Conservation (phyloP, 2,888 invertebrate species). For the Cotesia congregata region DNA sequence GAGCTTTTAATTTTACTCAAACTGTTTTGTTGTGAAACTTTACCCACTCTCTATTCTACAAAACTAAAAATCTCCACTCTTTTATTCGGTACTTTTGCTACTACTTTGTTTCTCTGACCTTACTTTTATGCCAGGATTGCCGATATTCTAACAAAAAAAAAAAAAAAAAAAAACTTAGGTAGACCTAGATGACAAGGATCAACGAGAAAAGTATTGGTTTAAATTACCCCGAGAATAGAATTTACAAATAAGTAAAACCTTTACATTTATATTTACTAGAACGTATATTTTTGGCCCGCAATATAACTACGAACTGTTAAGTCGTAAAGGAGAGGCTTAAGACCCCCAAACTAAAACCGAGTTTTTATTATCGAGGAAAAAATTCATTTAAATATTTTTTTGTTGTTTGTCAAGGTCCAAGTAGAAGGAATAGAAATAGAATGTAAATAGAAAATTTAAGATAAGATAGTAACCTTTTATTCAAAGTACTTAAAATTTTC, state of each 20-base stretch:
- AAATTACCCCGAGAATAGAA: background rate
- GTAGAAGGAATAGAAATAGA: constrained; percentile 5
- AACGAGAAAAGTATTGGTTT: background rate
- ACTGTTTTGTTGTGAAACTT: constrained; percentile 42
- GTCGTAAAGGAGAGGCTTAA: background rate
- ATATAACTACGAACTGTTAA: background rate
- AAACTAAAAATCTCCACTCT: background rate
- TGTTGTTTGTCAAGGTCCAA: background rate
- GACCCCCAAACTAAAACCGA: background rate
- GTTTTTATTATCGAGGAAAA: constrained; percentile 26
- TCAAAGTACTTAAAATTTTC: background rate
- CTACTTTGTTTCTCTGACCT: background rate
- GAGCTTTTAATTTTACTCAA: constrained; percentile 59
- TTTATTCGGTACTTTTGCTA: constrained; percentile 13
- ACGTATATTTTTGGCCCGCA: background rate
- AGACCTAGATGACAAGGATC: background rate
- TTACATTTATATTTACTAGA: background rate
- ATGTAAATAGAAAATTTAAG: background rate
- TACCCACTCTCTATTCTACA: constrained; percentile 17
- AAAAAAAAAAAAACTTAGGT: background rate
- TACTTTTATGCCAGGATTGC: background rate
- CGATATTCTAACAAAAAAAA: background rate
- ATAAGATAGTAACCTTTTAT: background rate
- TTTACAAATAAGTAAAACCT: background rate
- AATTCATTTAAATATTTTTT: constrained; percentile 22